Evolutionary conservation across 1,140 invertebrate genomes (phyloP).

Genomic region (Nautilus pompilius): DNA sequence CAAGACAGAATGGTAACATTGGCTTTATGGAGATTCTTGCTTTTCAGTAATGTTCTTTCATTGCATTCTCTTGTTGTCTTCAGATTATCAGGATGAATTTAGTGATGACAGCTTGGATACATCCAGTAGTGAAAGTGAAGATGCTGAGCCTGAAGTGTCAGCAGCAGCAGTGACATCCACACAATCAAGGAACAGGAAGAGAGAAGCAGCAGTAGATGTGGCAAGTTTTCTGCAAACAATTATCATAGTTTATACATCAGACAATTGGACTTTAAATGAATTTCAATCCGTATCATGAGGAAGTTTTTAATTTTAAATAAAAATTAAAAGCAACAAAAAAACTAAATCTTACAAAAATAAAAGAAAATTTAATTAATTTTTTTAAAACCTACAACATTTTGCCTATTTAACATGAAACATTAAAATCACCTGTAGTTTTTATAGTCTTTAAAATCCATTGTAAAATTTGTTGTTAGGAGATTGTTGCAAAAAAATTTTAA

Average conservation of each 20-base stretch:
- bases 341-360: too few relatives aligned
- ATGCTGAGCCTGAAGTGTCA: background rate
- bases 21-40: too few relatives aligned
- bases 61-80: slow-evolving; percentile 6
- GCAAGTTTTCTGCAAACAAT: background rate
- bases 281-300: background rate
- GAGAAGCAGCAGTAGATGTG: background rate
- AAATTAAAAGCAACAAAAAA: background rate
- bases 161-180: background rate
- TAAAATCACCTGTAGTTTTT: too few relatives aligned
- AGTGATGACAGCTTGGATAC: slow-evolving; percentile 4
- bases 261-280: background rate
- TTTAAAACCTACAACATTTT: too few relatives aligned
- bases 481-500: too few relatives aligned
- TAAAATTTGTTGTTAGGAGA: too few relatives aligned
- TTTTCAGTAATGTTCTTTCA: too few relatives aligned
- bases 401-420: too few relatives aligned
- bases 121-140: slow-evolving; percentile 3
- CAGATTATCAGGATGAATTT: slow-evolving; percentile 18
- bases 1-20: too few relatives aligned
- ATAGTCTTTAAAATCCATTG: too few relatives aligned
- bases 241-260: background rate
- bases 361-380: too few relatives aligned
- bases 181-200: background rate
- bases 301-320: background rate